These are phyloP conservation scores for Hirtodrosophila histrioides DNA, from an alignment of 2,888 invertebrate genomes.

Conservation along the genomic window DNA sequence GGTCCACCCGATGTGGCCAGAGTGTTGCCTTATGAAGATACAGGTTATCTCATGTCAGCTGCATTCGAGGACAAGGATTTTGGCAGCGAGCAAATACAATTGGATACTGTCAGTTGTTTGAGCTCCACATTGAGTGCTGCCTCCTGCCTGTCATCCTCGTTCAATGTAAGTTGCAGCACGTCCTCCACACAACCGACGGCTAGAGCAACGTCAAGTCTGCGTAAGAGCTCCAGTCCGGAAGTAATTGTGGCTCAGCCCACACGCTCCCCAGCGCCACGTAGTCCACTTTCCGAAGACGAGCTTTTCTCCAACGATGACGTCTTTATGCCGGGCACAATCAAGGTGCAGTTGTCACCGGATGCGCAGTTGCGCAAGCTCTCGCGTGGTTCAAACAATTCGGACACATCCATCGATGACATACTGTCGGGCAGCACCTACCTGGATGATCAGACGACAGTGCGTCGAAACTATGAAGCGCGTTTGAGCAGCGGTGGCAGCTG, in stretches of 20 bases:
- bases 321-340: conserved; percentile 86
- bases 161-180: conserved; percentile 83
- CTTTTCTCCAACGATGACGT: conserved; percentile 87
- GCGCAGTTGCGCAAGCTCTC: conserved; percentile 84
- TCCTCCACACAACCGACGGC: conserved; percentile 77
- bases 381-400: conserved; percentile 87
- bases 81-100: conserved; percentile 73
- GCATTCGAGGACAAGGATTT: conserved; percentile 80
- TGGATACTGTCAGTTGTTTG: conserved; percentile 81
- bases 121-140: conserved; percentile 83
- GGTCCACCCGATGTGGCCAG: conserved; percentile 82
- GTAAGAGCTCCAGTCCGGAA: conserved; percentile 79
- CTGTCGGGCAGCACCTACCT: conserved; percentile 85
- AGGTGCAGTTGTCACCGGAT: conserved; percentile 86
- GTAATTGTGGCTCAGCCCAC: conserved; percentile 87
- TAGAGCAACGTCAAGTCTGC: conserved; percentile 46
- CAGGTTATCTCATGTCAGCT: conserved; percentile 83
- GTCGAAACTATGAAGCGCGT: conserved; percentile 84
- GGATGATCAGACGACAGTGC: conserved; percentile 86
- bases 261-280: conserved; percentile 87
- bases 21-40: conserved; percentile 83
- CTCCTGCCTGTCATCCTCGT: conserved; percentile 81
- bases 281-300: conserved; percentile 87
- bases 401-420: conserved; percentile 88
- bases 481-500: conserved; percentile 86